Percentiles rank a stretch among this genome's conserved stretches.
Conservation (phyloP, 2,797 vertebrate species). For the Platalea minor region DNA sequence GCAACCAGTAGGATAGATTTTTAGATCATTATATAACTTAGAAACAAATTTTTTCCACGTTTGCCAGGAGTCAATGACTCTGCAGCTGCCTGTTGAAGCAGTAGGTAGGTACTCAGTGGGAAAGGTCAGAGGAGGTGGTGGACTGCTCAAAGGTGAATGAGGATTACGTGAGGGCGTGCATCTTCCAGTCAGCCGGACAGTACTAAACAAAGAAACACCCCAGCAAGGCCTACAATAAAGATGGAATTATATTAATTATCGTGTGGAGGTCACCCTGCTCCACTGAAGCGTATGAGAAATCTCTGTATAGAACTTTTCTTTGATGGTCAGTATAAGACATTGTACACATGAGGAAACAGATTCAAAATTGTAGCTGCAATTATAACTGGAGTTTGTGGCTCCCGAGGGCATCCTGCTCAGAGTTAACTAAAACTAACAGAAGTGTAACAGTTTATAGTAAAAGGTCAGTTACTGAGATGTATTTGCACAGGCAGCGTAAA, state of each 20-base stretch:
- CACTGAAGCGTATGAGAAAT: background rate
- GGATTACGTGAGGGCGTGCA: accelerated
- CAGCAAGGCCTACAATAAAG: background rate
- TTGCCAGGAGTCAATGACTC: background rate
- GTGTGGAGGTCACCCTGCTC: background rate
- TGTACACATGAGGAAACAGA: background rate
- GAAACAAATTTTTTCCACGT: background rate
- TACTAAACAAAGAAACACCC: background rate
- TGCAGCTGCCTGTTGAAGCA: background rate
- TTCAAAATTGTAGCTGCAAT: background rate
- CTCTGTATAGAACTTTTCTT: background rate
- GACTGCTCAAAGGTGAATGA: background rate
- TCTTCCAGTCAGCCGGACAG: background rate
- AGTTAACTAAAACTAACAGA: background rate
- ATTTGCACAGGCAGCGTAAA: background rate
- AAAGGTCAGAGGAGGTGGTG: background rate
- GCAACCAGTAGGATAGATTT: background rate
- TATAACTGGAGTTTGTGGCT: background rate
- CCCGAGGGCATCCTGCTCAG: background rate
- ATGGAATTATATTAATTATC: background rate
- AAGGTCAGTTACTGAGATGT: background rate
- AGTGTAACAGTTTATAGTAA: background rate
- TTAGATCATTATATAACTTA: background rate
- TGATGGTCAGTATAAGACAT: background rate
- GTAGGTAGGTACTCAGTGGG: background rate